Base-by-base conservation (phyloP, 2,113 vertebrate species). In the Geococcyx californianus region DNA sequence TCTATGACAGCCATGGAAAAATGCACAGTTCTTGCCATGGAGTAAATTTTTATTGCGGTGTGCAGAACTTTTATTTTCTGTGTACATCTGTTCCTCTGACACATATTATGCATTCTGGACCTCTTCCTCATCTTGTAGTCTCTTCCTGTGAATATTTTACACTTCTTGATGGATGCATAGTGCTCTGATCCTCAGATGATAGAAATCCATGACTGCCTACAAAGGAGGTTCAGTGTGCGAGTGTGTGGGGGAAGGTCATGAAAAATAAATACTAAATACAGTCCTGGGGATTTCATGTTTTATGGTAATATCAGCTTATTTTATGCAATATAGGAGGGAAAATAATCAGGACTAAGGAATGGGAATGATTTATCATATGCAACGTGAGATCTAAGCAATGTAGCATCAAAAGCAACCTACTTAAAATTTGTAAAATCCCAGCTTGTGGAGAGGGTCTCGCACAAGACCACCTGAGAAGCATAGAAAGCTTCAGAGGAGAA, bases 1-100 rank as follows among this genome's bases (percentile, higher is more conserved):
- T 98, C 90, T 95, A 2, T 95, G 96, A 96, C 94, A 98, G 95
- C 89, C 93, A 40, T 96, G 89, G 86, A 96, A 97, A 97, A 97
- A 97, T 36, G 58, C 86, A 74, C 78, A 40, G 42, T 93, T 94
- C 84, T 94, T 93, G 82, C 94, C 49, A 56, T 66, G 81, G 81
- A 95, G 76, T 72, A 96, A 90, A 94, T 97, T 95, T 87, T 97
- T 86, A 92, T 78, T 95, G 88, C 14, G 42, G 91, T 94, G 94
- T 97, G 70, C 67, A 81, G 93, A 97, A 97, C 87, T 97, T 97
- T 97, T 96, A 67, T 95, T 97, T 96, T 95, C 95, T 91, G 75
- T 83, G 62, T 92, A 87, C 51, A 92, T 88, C 83, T 92, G 47
- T 94, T 93, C 59, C 81, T 96, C 78, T 92, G 72, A 79, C 66